Base-by-base conservation (phyloP, 2,888 invertebrate species). In the Zele albiditarsus region DNA sequence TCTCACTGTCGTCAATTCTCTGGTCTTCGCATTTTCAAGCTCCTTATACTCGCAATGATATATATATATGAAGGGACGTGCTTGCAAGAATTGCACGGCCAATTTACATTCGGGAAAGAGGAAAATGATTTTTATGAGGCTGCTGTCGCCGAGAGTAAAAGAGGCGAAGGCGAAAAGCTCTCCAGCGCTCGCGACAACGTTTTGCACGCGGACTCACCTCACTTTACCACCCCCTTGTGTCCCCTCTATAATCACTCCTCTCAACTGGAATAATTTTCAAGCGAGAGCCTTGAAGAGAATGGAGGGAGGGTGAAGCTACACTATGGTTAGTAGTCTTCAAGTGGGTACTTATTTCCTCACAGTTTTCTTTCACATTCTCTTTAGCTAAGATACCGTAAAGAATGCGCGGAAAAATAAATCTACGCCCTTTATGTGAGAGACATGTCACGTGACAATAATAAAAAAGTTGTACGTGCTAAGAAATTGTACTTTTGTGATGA, bases 251-350 rank as follows among this genome's bases (percentile, higher is more conserved):
- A 80, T 80, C 80, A 79, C 72, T 80, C 77, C 75, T 76, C 70
- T 80, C 77, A 68, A 76, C 75, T 74, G 79, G 79, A 80, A 80
- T 79, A 80, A 80, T 79, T 76, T 73, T 75, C 70, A 71, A 62
- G 42, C 53, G 58, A 31, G 58, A 53, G 65, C 28, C 65, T 66
- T 74, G 38, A 70, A 74, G 74, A 70, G 38, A 66, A 71, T 20
- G 20, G 8, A 46, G 70, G 38, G 65, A 70, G 74, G 38, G 20
- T 31, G 63, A 10, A n/a, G 20, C 12, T 8, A 20, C 62, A 62
- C 62, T 27, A 62, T 31, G 31, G 49, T 63, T 49, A 49, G 12
- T 28, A 27, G 49, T 53, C 53, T 46, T 42, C 28, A 70, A 70
- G 33, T 31, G 58, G 16, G 38, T 58, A 38, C 60, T 70, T 60